Conservation (phyloP, 2,888 invertebrate species). For the Chrysolina haemoptera region DNA sequence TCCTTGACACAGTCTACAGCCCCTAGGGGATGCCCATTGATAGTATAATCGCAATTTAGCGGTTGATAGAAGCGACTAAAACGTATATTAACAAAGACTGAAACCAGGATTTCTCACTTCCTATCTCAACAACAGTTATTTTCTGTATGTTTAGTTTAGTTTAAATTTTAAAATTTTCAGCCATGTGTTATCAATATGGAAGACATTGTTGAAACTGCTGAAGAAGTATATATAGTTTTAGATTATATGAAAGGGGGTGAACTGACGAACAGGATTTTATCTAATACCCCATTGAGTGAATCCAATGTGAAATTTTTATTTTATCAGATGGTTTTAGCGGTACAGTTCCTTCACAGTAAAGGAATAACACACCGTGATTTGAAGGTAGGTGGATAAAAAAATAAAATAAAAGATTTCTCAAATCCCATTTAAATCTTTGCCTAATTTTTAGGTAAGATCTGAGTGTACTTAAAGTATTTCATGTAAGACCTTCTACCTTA, state of each 20-base stretch:
- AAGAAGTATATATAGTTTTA: constrained; percentile 86
- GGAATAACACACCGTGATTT: constrained; percentile 85
- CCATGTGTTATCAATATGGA: constrained; percentile 87
- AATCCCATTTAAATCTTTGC: too few relatives aligned
- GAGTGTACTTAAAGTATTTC: too few relatives aligned
- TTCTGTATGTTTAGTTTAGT: too few relatives aligned
- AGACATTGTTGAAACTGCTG: constrained; percentile 83
- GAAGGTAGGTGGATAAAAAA: constrained; percentile 72
- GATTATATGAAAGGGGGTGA: constrained; percentile 94
- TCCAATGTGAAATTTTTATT: constrained; percentile 82
- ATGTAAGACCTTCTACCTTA: too few relatives aligned
- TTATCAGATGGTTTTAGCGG: constrained; percentile 88
- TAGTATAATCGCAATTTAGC: too few relatives aligned
- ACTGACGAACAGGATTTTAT: constrained; percentile 81
- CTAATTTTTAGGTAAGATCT: too few relatives aligned
- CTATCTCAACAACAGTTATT: too few relatives aligned
- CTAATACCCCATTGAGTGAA: constrained; percentile 76
- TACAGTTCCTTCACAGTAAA: constrained; percentile 86
- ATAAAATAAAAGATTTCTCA: too few relatives aligned
- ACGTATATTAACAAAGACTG: constrained; percentile 32
- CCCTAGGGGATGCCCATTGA: too few relatives aligned
- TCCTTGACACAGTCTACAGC: too few relatives aligned
- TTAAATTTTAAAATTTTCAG: constrained; percentile 68
- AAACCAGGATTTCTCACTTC: too few relatives aligned
- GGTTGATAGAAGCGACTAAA: too few relatives aligned